Evolutionary conservation across 2,113 vertebrate species (phyloP).

Genomic region (Atrichornis clamosus): DNA sequence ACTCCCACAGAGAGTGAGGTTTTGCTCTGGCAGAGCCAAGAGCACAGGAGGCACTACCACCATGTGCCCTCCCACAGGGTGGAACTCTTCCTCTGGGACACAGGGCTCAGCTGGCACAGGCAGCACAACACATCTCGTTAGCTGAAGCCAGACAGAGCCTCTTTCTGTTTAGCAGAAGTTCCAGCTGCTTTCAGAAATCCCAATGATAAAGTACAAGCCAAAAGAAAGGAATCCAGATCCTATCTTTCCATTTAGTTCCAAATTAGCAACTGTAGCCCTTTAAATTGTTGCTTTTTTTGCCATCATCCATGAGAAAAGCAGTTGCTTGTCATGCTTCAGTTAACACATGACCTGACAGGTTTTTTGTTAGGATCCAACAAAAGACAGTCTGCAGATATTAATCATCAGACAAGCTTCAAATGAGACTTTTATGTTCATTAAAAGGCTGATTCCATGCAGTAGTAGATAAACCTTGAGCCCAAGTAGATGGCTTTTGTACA

Average conservation of each 20-base stretch:
- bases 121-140: neutral
- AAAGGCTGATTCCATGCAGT: neutral
- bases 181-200: constrained; percentile 23
- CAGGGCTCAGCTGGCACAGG: constrained; percentile 13
- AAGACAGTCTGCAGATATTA: neutral
- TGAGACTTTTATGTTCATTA: neutral
- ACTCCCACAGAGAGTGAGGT: neutral
- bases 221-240: neutral
- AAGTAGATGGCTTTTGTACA: neutral
- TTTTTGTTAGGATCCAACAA: neutral
- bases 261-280: neutral
- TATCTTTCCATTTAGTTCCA: neutral
- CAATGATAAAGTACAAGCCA: neutral
- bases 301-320: neutral
- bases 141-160: neutral
- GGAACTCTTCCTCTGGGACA: neutral
- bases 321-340: neutral
- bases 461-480: neutral
- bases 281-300: neutral
- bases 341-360: neutral
- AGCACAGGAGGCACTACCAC: neutral
- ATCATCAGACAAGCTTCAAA: neutral
- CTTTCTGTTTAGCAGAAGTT: neutral
- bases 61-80: neutral
- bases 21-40: neutral